Percentiles rank a stretch among this genome's conserved stretches.
Conservation (phyloP, 2,113 vertebrate genomes). For the Erythrocercus mccallii region DNA sequence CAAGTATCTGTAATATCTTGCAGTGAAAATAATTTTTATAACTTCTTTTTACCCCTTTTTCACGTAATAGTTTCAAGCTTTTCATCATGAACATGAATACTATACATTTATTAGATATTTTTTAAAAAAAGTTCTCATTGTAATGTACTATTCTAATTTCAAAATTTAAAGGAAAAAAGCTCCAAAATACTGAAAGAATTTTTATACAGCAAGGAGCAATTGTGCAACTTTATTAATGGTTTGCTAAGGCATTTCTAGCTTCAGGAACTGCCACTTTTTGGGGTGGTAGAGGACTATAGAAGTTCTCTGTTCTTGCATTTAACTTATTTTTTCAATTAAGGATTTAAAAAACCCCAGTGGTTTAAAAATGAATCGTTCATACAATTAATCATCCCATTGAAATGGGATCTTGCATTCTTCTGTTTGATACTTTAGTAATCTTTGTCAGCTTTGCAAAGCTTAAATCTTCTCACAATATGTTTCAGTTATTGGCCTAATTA, state of each 20-base stretch:
- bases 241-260: not conserved
- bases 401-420: not conserved
- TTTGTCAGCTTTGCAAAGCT: not conserved
- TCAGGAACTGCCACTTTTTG: not conserved
- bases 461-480: not conserved
- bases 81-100: not conserved
- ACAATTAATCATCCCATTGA: not conserved
- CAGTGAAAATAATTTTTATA: not conserved
- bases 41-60: not conserved
- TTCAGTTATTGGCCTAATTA: slow-evolving; percentile 7
- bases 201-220: not conserved
- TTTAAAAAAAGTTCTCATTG: not conserved
- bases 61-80: not conserved
- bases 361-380: not conserved
- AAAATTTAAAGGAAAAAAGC: not conserved
- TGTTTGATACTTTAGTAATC: not conserved
- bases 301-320: not conserved
- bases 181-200: not conserved
- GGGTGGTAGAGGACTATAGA: not conserved
- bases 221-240: not conserved
- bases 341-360: not conserved
- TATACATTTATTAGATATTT: not conserved
- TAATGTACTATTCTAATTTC: not conserved
- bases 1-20: not conserved
- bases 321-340: not conserved